Conservation (phyloP, 2,888 invertebrate species). For the Pomacea canaliculata region DNA sequence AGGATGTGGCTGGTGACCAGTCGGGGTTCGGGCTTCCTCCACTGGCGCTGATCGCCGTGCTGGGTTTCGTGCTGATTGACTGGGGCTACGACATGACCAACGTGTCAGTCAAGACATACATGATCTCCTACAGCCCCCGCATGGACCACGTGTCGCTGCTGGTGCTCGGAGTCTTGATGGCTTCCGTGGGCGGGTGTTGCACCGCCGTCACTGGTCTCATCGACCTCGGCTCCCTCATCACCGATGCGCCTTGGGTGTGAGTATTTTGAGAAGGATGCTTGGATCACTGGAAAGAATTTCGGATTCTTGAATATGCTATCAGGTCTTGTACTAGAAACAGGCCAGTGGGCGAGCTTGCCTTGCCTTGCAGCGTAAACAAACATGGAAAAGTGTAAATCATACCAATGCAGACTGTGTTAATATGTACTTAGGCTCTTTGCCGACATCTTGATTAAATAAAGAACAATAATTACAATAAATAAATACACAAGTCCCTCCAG, state of each 20-base stretch:
- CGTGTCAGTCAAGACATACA: slow-evolving; percentile 7
- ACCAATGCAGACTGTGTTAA: no score
- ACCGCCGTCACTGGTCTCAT: slow-evolving; percentile 18
- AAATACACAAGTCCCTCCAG: no score
- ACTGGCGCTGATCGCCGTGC: not conserved
- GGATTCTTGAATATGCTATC: no score
- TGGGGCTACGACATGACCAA: slow-evolving; percentile 6
- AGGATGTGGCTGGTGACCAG: not conserved
- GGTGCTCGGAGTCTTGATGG: slow-evolving; percentile 6
- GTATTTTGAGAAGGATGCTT: not conserved
- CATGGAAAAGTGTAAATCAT: no score
- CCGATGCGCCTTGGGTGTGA: not conserved
- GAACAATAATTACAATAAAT: no score
- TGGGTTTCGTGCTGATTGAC: slow-evolving; percentile 8
- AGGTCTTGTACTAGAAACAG: no score
- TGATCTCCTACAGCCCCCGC: slow-evolving; percentile 7
- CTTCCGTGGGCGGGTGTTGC: slow-evolving; percentile 4
- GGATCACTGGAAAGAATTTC: no score
- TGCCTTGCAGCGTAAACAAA: no score
- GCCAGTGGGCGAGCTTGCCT: no score
- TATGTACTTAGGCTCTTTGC: no score
- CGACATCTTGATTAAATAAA: no score
- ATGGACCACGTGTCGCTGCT: slow-evolving; percentile 17
- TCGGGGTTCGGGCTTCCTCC: not conserved
- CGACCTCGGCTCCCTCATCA: slow-evolving; percentile 4